These are phyloP conservation scores for Chloroceryle amazona DNA, from an alignment of 2,797 vertebrate species.

Conservation along the genomic window DNA sequence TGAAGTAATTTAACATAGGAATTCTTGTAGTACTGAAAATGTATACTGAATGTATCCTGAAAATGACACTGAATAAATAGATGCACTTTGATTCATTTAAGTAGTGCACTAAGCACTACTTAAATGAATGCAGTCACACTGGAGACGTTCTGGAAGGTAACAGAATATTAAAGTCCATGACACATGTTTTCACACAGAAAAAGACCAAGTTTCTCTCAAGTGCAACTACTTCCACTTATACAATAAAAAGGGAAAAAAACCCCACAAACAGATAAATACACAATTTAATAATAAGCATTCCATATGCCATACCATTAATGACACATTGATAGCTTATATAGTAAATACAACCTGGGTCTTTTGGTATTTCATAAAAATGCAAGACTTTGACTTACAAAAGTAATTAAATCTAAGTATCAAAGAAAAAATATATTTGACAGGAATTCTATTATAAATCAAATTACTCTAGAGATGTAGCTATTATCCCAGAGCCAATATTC, in stretches of 20 bases:
- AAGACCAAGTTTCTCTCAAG: not conserved
- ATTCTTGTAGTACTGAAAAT: not conserved
- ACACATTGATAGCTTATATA: not conserved
- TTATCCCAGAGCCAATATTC: not conserved
- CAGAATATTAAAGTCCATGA: not conserved
- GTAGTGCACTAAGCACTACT: not conserved
- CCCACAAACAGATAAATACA: not conserved
- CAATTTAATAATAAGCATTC: not conserved
- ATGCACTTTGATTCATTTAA: no score
- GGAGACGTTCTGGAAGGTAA: not conserved
- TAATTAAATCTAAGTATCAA: not conserved
- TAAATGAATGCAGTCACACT: not conserved
- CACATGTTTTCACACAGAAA: not conserved
- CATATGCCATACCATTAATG: not conserved
- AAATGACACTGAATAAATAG: not conserved
- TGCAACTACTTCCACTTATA: not conserved
- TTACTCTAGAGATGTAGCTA: not conserved
- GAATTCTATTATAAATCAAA: not conserved
- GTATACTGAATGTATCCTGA: no score
- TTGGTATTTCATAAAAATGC: not conserved
- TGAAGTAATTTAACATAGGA: not conserved
- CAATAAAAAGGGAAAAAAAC: rapidly evolving
- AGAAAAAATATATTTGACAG: not conserved
- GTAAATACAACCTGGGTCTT: not conserved
- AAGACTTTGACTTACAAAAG: not conserved